Conservation (phyloP, 2,113 vertebrate species). For the Myocastor coypus region DNA sequence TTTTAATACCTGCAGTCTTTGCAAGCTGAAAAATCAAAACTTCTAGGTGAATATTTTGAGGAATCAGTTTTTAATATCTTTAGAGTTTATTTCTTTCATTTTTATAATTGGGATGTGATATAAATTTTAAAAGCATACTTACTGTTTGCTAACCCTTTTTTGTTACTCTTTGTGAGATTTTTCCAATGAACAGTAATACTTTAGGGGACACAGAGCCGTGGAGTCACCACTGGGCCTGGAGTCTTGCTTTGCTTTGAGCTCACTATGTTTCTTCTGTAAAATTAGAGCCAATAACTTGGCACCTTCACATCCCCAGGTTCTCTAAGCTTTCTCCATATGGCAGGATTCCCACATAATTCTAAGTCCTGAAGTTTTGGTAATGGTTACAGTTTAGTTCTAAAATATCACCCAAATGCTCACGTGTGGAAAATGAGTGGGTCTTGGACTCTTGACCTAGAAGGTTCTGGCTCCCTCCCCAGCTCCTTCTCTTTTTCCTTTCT, state of each 20-base stretch:
- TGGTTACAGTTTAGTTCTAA: not conserved
- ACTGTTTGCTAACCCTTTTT: not conserved
- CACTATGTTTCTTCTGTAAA: not conserved
- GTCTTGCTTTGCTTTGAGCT: slow-evolving; percentile 1
- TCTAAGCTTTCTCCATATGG: not conserved
- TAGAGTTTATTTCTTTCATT: not conserved
- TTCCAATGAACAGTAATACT: not conserved
- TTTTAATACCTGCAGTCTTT: not conserved
- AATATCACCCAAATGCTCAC: not conserved
- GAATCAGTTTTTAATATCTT: not conserved
- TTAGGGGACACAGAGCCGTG: not conserved
- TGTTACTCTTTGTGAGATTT: not conserved
- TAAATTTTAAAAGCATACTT: slow-evolving; percentile 24
- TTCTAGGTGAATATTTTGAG: not conserved
- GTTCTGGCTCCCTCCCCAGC: not conserved
- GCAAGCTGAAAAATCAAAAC: slow-evolving; percentile 27
- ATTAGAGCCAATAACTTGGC: not conserved
- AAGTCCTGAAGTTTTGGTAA: not conserved
- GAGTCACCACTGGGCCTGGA: not conserved
- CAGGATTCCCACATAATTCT: not conserved
- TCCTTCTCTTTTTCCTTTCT: not conserved
- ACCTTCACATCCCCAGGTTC: not conserved
- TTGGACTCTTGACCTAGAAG: not conserved
- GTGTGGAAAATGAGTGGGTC: not conserved
- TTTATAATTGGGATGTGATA: not conserved